These are phyloP conservation scores for Phocides pigmalion DNA, from an alignment of 1,140 invertebrate species.

Conservation along the genomic window DNA sequence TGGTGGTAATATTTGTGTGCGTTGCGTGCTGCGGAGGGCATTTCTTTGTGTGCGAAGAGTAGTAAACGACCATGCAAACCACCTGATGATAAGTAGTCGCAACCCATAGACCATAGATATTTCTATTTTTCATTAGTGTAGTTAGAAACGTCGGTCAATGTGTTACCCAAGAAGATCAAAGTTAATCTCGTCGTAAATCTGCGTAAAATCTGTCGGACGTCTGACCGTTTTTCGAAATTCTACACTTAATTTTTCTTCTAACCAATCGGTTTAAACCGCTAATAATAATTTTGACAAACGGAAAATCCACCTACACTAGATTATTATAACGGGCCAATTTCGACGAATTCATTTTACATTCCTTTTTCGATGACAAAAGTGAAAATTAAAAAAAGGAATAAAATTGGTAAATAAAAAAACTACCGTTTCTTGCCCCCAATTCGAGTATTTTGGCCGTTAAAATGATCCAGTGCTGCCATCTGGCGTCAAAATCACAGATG, in stretches of 20 bases:
- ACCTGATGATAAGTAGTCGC: too few species aligned
- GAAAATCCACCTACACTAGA: slow-evolving; percentile 11
- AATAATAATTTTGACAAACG: slow-evolving; percentile 35
- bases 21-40: too few species aligned
- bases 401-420: not conserved
- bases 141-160: not conserved
- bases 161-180: not conserved
- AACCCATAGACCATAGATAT: too few species aligned
- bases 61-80: too few species aligned
- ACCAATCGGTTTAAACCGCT: slow-evolving; percentile 2
- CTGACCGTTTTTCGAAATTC: slow-evolving; percentile 4
- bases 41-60: too few species aligned
- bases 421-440: slow-evolving; percentile 5
- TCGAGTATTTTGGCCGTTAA: slow-evolving; percentile 18
- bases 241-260: not conserved
- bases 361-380: slow-evolving; percentile 8
- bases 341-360: not conserved
- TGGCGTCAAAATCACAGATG: slow-evolving; percentile 67
- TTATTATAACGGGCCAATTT: slow-evolving; percentile 1
- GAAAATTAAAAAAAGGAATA: not conserved
- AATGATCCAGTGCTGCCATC: slow-evolving; percentile 43
- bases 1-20: too few species aligned
- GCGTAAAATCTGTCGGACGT: not conserved
- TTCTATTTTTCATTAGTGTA: too few species aligned
- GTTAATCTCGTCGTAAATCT: not conserved